Percentiles rank a stretch among this genome's conserved stretches.
These are phyloP conservation scores for Catocala sponsa DNA, from an alignment of 2,888 invertebrate species.

Conservation along the genomic window DNA sequence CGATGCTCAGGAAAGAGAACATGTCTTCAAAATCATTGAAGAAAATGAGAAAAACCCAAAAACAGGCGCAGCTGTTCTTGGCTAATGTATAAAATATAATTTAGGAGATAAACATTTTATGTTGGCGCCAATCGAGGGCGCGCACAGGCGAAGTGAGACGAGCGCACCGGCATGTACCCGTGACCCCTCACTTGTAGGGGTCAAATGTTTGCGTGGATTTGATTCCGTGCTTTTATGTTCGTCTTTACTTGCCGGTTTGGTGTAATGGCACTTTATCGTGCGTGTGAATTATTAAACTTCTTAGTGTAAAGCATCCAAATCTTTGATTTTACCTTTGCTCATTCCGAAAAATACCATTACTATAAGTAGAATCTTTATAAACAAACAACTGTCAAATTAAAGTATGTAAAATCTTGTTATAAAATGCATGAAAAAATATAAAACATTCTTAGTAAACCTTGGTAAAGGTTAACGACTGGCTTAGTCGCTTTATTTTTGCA, in stretches of 20 bases:
- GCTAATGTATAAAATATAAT: conserved; percentile 67
- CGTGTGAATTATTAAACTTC: conserved; percentile 80
- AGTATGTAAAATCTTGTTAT: no score
- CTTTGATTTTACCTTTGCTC: conserved; percentile 37
- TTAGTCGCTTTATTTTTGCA: no score
- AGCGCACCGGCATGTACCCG: conserved; percentile 50
- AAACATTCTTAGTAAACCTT: no score
- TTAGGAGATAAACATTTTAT: conserved; percentile 58
- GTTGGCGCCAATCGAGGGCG: conserved; percentile 57
- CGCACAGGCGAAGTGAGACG: conserved; percentile 37
- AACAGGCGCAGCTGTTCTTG: conserved; percentile 73
- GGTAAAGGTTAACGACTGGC: no score
- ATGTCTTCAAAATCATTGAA: conserved; percentile 65
- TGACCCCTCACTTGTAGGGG: conserved; percentile 45
- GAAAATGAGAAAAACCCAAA: conserved; percentile 69
- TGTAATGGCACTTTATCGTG: conserved; percentile 78
- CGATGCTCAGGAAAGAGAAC: conserved; percentile 54
- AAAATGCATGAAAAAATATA: no score
- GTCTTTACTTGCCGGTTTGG: conserved; percentile 71
- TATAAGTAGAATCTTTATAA: no score
- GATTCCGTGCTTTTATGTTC: conserved; percentile 55
- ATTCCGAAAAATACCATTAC: background rate
- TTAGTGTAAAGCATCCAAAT: conserved; percentile 78
- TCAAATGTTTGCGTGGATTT: conserved; percentile 39
- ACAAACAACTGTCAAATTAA: no score